phyloP scores from a whole-genome alignment of 2,888 invertebrate genomes.

The Apocheima hispidaria region DNA sequence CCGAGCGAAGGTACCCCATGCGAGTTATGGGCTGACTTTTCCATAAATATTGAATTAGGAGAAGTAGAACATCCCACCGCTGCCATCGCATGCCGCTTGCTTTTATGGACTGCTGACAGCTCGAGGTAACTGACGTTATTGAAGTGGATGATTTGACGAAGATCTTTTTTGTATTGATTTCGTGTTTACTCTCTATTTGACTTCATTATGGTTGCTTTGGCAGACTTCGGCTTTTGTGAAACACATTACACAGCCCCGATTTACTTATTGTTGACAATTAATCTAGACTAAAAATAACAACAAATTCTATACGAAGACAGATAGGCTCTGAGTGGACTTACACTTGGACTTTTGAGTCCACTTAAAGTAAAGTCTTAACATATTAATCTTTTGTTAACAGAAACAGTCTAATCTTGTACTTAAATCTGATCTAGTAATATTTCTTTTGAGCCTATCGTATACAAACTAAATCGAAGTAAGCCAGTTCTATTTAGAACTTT shows the following conservation, averaged over 20 bases:
- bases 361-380: background rate
- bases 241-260: background rate
- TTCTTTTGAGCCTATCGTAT: background rate
- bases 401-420: background rate
- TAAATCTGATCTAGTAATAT: background rate
- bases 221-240: background rate
- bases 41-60: constrained; percentile 58
- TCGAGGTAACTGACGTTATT: constrained; percentile 13
- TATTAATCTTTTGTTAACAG: background rate
- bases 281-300: background rate
- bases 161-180: background rate
- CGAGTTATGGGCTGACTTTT: constrained; percentile 13
- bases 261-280: background rate
- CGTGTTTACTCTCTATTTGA: background rate
- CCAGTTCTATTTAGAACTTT: no score
- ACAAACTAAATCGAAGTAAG: no score
- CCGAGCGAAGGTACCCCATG: constrained; percentile 17
- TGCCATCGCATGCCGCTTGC: constrained; percentile 37
- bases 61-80: constrained; percentile 50
- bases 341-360: no score
- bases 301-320: no score
- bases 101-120: constrained; percentile 35
- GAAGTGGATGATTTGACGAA: background rate
- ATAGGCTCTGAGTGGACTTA: no score
- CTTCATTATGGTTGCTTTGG: no score